These are phyloP conservation scores for Nyctibius bracteatus DNA, from an alignment of 2,113 vertebrate genomes.

Conservation along the genomic window DNA sequence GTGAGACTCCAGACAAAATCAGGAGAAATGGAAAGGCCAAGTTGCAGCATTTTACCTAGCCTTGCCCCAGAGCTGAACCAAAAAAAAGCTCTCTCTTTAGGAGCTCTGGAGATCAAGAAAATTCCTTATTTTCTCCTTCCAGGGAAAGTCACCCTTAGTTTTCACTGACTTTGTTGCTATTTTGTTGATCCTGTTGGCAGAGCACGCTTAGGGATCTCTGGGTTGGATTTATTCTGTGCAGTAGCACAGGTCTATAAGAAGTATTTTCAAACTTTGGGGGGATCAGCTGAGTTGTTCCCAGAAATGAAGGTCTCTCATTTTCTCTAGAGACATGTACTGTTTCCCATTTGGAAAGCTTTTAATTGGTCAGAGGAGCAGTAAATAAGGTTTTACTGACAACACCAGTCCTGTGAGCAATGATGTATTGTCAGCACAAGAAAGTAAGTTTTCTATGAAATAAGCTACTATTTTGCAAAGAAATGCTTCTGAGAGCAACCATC, in stretches of 20 bases:
- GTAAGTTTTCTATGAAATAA: neutral
- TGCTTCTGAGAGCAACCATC: neutral
- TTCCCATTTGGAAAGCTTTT: conserved; percentile 25
- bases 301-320: neutral
- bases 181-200: neutral
- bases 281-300: neutral
- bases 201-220: neutral
- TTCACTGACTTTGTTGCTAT: neutral
- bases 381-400: conserved; percentile 31
- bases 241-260: neutral
- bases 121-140: neutral
- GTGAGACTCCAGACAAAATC: neutral
- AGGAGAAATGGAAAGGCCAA: neutral
- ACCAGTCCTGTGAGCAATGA: neutral
- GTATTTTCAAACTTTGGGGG: neutral
- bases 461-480: neutral
- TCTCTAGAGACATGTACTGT: neutral
- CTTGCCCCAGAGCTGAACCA: neutral
- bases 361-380: conserved; percentile 5
- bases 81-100: neutral
- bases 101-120: neutral
- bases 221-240: neutral
- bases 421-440: neutral
- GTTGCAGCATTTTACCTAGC: neutral
- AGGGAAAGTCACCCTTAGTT: neutral